These are phyloP conservation scores for Antigone vipio DNA, from an alignment of 2,113 vertebrate genomes.

Conservation along the genomic window DNA sequence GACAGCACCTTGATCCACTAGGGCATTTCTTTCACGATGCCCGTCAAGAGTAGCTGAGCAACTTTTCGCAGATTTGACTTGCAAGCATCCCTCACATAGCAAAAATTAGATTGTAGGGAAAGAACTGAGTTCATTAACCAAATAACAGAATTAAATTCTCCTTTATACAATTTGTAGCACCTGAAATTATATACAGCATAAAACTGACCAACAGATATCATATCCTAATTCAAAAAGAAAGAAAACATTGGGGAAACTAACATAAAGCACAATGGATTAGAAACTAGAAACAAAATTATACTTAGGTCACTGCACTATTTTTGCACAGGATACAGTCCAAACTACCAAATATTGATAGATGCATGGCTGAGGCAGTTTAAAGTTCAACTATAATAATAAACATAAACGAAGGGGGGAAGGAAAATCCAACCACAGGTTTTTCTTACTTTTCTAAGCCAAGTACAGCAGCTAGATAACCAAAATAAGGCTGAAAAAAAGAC, in stretches of 20 bases:
- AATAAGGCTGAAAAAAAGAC: background rate
- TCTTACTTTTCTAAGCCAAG: background rate
- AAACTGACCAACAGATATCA: background rate
- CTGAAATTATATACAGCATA: background rate
- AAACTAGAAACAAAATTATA: background rate
- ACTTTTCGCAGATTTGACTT: background rate
- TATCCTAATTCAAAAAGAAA: background rate
- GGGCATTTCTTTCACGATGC: background rate
- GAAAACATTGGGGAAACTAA: background rate
- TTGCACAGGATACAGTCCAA: background rate
- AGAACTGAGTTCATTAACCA: background rate
- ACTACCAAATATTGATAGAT: background rate
- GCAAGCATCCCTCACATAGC: background rate
- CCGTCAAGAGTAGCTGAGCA: background rate
- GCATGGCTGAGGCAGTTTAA: background rate
- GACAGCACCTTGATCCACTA: background rate
- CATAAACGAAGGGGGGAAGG: fast-evolving
- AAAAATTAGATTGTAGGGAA: background rate
- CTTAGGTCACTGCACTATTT: background rate
- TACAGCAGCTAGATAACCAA: background rate
- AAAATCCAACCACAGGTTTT: background rate
- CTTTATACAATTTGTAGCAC: background rate
- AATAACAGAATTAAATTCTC: background rate
- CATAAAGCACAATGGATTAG: background rate
- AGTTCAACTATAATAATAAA: background rate